Percentiles rank a stretch among this genome's conserved stretches.
Conservation (phyloP, 2,888 invertebrate genomes). For the Drosophila mimica region DNA sequence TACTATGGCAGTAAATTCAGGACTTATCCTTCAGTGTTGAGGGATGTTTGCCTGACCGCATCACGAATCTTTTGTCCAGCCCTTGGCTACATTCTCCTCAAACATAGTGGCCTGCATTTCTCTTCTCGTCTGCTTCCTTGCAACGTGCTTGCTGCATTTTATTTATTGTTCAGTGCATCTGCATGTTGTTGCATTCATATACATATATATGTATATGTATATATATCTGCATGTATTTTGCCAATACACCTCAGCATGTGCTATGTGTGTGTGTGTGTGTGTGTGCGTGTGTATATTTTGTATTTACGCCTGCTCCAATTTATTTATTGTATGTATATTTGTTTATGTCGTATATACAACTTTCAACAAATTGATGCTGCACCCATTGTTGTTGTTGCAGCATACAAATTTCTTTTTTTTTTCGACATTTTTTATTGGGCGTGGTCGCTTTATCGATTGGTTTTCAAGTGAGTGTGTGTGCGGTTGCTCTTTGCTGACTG, state of each 20-base stretch:
- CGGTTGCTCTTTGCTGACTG: constrained; percentile 29
- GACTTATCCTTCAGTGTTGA: neutral
- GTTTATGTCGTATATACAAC: constrained; percentile 68
- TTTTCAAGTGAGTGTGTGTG: constrained; percentile 58
- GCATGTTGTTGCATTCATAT: constrained; percentile 55
- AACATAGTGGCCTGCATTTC: constrained; percentile 36
- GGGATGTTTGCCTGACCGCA: constrained; percentile 10
- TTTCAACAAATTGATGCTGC: constrained; percentile 65
- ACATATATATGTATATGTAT: neutral
- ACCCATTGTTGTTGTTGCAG: constrained; percentile 36
- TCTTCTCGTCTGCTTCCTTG: constrained; percentile 52
- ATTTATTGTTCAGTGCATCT: constrained; percentile 74
- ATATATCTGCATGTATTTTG: constrained; percentile 47
- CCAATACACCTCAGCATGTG: constrained; percentile 49
- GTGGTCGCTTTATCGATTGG: constrained; percentile 73
- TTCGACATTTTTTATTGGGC: constrained; percentile 71
- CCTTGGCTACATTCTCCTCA: constrained; percentile 27
- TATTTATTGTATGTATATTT: constrained; percentile 76
- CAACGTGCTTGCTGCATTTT: constrained; percentile 75
- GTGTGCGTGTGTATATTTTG: constrained; percentile 50
- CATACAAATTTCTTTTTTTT: constrained; percentile 47
- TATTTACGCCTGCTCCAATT: constrained; percentile 78
- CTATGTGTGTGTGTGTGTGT: constrained; percentile 10
- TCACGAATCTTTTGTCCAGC: constrained; percentile 42
- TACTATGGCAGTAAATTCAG: neutral